Percentiles rank a stretch among this genome's conserved stretches.
Conservation (phyloP, 2,888 invertebrate genomes). For the Leptopterna dolabrata region DNA sequence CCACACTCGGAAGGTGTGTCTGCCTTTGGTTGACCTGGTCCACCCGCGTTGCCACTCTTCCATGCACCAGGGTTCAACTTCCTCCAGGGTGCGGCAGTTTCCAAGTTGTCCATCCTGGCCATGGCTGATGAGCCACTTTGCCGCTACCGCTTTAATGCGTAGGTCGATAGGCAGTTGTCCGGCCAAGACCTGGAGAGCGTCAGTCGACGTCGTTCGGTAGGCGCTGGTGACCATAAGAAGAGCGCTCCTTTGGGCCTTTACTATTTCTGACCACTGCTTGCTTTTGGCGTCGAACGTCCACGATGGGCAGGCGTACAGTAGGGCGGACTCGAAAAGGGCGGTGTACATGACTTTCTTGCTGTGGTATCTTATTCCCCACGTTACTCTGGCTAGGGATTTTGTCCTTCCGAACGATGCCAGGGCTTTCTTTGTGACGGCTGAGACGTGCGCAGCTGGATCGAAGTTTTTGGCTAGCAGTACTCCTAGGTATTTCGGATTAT, state of each 20-base stretch:
- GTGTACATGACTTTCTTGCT: slow-evolving; percentile 10
- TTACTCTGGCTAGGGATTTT: not conserved
- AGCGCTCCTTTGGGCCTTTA: slow-evolving; percentile 20
- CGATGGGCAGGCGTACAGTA: slow-evolving; percentile 29
- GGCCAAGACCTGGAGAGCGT: slow-evolving; percentile 18
- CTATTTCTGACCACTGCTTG: not conserved
- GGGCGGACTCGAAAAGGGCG: slow-evolving; percentile 3
- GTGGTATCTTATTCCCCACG: not conserved
- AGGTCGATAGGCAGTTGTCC: slow-evolving; percentile 9
- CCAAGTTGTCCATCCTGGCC: not conserved
- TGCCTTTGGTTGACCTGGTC: not conserved
- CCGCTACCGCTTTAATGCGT: not conserved
- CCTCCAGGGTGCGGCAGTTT: not conserved
- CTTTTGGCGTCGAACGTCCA: not conserved
- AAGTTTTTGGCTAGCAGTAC: not conserved
- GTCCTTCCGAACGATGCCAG: slow-evolving; percentile 6
- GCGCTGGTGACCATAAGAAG: not conserved
- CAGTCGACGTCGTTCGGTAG: slow-evolving; percentile 17
- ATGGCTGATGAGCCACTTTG: not conserved
- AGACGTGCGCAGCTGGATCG: not conserved
- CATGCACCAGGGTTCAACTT: not conserved
- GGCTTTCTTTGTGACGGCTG: not conserved
- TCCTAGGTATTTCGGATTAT: not conserved
- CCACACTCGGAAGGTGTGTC: not conserved
- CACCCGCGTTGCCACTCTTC: not conserved